Base-by-base conservation (phyloP, 1,140 invertebrate genomes). In the Aphidius ervi region DNA sequence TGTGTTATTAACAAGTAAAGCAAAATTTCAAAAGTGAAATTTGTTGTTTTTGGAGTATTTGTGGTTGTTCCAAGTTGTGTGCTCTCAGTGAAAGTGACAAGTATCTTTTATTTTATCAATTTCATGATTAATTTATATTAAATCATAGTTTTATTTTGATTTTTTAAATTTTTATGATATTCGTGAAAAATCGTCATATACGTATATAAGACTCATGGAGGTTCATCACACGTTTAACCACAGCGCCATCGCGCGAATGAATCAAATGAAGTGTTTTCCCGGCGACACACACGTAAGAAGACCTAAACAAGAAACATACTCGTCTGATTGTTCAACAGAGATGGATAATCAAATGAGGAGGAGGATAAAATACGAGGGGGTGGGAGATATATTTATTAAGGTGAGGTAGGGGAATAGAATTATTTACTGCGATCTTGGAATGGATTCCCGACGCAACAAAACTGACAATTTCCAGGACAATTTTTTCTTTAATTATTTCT, bases 221-320 rank as follows among this genome's bases (percentile, higher is more conserved):
- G 72, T 79, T 58, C 76, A 79, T 65, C 62, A 70, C 61, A 74
- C 41, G 40, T 40, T 76, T 70, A 75, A 78, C 63, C 74, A 73
- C 67, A 74, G 69, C 57, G 65, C 72, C 63, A 70, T 75, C 59
- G 67, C 74, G 45, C 70, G 73, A 56, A 79, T 79, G 76, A 74
- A 77, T 64, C 76, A 75, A 62, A 78, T 74, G 72, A 81, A 78
- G 62, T 78, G 71, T 82, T 86, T 75, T 75, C 80, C 67, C 75
- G 81, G 60, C 74, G 85, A 76, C 74, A 82, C 63, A 78, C 77
- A 47, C 40, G 47, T 62, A 54, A 62, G 61, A 16, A 48, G 37
- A 42, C 56, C 16, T 40, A 6, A 54, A 42, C 41, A n/a, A 42
- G 5, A 9, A 9, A 3, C 10, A 2, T 45, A 60, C 54, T 63